phyloP scores from a whole-genome alignment of 2,797 vertebrate species.

The Rhabdophis nuchalis region DNA sequence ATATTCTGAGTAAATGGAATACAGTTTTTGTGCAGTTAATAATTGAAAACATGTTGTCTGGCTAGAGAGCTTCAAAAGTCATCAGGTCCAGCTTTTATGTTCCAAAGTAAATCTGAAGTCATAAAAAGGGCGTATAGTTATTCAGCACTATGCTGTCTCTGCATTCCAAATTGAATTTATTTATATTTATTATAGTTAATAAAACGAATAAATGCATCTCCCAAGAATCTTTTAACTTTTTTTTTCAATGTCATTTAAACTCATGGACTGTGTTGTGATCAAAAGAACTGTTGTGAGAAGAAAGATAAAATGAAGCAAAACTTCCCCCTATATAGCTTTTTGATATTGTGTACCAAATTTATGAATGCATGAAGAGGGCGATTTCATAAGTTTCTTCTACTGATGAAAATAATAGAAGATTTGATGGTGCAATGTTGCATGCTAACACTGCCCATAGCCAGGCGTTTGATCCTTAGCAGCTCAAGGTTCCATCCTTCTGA shows the following conservation, averaged over 20 bases:
- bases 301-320: neutral
- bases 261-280: neutral
- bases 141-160: neutral
- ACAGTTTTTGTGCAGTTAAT: neutral
- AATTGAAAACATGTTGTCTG: neutral
- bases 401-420: neutral
- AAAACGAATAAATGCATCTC: neutral
- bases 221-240: neutral
- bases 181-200: neutral
- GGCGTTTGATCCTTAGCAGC: neutral
- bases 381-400: neutral
- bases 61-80: neutral
- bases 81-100: neutral
- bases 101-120: neutral
- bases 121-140: neutral
- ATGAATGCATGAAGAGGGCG: neutral
- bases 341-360: neutral
- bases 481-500: neutral
- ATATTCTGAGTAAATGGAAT: neutral
- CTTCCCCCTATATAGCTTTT: neutral
- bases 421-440: neutral
- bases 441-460: neutral
- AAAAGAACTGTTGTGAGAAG: neutral
- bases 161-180: neutral
- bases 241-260: neutral